A percentile compares a stretch with the other conserved stretches of the same genome.
Evolutionary conservation across 2,113 vertebrate genomes (phyloP).

Genomic region (Bostrychus sinensis): DNA sequence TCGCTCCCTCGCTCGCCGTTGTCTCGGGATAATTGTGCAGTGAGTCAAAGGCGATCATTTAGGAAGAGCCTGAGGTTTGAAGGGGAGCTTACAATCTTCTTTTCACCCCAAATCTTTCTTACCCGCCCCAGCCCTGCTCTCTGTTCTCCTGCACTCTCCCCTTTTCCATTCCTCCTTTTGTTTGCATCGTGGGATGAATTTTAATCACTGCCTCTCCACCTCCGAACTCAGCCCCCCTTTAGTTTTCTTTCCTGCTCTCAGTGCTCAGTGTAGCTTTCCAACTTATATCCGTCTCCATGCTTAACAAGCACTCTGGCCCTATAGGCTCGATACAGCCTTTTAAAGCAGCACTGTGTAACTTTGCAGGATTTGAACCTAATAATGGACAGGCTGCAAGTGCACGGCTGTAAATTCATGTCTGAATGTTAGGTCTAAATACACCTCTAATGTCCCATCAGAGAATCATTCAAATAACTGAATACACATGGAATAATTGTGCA

Average conservation of each 20-base stretch:
- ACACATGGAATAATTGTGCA: no score
- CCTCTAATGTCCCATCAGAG: no score
- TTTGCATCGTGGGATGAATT: conserved; percentile 84
- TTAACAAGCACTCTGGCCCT: conserved; percentile 23
- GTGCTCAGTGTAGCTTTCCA: conserved; percentile 25
- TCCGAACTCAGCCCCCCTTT: conserved; percentile 44
- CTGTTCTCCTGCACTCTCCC: conserved; percentile 66
- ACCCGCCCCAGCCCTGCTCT: conserved; percentile 42
- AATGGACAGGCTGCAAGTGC: neutral
- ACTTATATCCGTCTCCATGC: conserved; percentile 27
- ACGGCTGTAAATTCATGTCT: neutral
- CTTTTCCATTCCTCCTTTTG: conserved; percentile 80
- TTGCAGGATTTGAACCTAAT: neutral
- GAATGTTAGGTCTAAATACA: neutral
- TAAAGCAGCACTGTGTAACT: conserved; percentile 7
- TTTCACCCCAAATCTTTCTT: conserved; percentile 75
- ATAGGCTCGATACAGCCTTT: conserved; percentile 2
- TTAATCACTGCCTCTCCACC: conserved; percentile 76
- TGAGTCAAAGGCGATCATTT: conserved; percentile 79
- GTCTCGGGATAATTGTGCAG: conserved; percentile 77
- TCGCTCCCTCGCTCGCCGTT: conserved; percentile 52
- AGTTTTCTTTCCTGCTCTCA: conserved; percentile 16
- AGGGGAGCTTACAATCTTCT: conserved; percentile 76
- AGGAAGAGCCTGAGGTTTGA: conserved; percentile 26
- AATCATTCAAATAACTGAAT: no score